phyloP scores from a whole-genome alignment of 1,140 invertebrate genomes.

The Prorops nasuta region DNA sequence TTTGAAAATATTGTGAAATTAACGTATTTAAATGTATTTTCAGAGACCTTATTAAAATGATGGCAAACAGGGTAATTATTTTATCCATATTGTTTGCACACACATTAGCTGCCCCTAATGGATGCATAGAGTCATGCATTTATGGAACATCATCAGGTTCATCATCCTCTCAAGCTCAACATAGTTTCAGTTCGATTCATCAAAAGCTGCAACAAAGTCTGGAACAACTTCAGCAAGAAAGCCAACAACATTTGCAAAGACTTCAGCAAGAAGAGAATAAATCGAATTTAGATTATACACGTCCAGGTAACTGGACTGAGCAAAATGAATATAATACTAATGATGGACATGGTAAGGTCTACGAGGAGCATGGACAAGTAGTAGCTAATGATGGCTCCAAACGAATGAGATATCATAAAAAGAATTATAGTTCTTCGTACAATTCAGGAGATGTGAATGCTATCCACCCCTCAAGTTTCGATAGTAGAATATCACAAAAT shows the following conservation, averaged over 20 bases:
- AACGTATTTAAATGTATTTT: conserved; percentile 9
- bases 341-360: conserved; percentile 31
- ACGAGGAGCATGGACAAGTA: conserved; percentile 38
- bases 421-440: conserved; percentile 32
- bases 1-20: background rate
- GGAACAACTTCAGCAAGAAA: background rate
- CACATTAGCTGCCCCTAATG: conserved; percentile 29
- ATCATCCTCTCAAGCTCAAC: background rate
- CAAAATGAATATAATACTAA: conserved; percentile 28
- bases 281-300: conserved; percentile 18
- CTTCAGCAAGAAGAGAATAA: background rate
- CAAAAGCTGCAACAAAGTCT: background rate
- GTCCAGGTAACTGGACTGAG: conserved; percentile 40
- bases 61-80: conserved; percentile 19
- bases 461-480: background rate
- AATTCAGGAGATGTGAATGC: conserved; percentile 5
- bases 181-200: background rate
- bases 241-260: background rate
- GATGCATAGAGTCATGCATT: conserved; percentile 31
- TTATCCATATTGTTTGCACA: conserved; percentile 20
- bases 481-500: conserved; percentile 1
- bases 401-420: conserved; percentile 31
- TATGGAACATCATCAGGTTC: conserved; percentile 1
- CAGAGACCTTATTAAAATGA: conserved; percentile 23
- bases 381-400: conserved; percentile 22